Base-by-base conservation (phyloP, 2,888 invertebrate species). In the Frankliniella fusca region DNA sequence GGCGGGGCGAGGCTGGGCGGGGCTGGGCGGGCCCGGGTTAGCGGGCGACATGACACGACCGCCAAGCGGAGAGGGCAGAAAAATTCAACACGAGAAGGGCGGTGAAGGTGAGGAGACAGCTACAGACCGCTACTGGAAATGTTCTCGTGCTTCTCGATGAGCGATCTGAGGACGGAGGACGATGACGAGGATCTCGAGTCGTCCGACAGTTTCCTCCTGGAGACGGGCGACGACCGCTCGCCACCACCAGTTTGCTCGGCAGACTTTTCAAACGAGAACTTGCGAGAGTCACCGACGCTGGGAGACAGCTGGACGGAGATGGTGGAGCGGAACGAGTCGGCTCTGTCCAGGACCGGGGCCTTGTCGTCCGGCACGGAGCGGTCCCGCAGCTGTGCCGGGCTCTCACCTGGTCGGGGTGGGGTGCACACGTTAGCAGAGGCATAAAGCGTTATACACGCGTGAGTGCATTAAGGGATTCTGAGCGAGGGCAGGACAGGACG, bases 381-480 rank as follows among this genome's bases (percentile, higher is more conserved):
- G 83, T 87, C 87, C 9, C 86, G 84, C 28, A 87, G 83, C 82
- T 85, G 86, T 28, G 86, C 3, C 54, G 54, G 20, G 54, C 54
- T 54, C 15, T 54, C 54, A 54, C 54, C 54, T 54, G 54, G 54
- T 2, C 15, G 20, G 54, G 54, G n/a, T n/a, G n/a, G n/a, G n/a
- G n/a, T n/a, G n/a, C n/a, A n/a, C n/a, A n/a, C n/a, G n/a, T n/a
- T n/a, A n/a, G n/a, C n/a, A n/a, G n/a, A n/a, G n/a, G n/a, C n/a
- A n/a, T n/a, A n/a, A n/a, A n/a, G n/a, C n/a, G n/a, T n/a, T n/a
- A n/a, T n/a, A n/a, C n/a, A n/a, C n/a, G n/a, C n/a, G n/a, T n/a
- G n/a, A n/a, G n/a, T n/a, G n/a, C n/a, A n/a, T n/a, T n/a, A n/a
- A n/a, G n/a, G n/a, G n/a, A n/a, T n/a, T n/a, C n/a, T n/a, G n/a